Percentiles rank a stretch among this genome's conserved stretches.
These are phyloP conservation scores for Esox niger DNA, from an alignment of 2,113 vertebrate genomes.

Conservation along the genomic window DNA sequence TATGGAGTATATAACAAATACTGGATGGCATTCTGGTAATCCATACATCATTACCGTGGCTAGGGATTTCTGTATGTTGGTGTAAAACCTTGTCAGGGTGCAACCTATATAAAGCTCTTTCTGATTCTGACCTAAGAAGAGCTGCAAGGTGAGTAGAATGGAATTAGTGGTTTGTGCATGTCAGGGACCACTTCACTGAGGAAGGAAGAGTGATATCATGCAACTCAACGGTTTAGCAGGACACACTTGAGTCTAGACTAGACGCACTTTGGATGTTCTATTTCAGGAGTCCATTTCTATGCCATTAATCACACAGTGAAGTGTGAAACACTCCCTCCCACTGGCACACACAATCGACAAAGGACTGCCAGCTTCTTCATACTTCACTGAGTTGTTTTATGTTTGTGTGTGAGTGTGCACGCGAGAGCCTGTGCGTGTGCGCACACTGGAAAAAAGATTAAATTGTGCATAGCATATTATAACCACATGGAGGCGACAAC, in stretches of 20 bases:
- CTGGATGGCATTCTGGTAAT: not conserved
- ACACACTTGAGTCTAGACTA: not conserved
- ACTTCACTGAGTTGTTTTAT: not conserved
- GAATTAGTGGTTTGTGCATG: too few relatives aligned
- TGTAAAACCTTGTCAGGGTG: not conserved
- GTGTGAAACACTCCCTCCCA: constrained; percentile 1
- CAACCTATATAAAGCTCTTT: too few relatives aligned
- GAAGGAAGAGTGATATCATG: not conserved
- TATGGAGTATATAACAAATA: not conserved
- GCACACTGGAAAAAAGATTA: not conserved
- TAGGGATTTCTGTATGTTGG: not conserved
- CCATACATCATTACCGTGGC: not conserved
- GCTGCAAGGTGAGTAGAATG: not conserved
- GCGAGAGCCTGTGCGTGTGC: not conserved
- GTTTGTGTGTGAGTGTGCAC: not conserved
- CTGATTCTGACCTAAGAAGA: not conserved
- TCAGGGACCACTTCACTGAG: not conserved
- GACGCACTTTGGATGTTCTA: not conserved
- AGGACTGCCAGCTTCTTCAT: not conserved
- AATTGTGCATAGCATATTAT: too few relatives aligned
- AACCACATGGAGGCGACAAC: too few relatives aligned
- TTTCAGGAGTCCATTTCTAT: not conserved
- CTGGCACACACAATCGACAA: not conserved
- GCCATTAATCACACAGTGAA: not conserved
- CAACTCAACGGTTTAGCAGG: too few relatives aligned